Base-by-base conservation (phyloP, 2,888 invertebrate genomes). In the Serrognathus titanus region DNA sequence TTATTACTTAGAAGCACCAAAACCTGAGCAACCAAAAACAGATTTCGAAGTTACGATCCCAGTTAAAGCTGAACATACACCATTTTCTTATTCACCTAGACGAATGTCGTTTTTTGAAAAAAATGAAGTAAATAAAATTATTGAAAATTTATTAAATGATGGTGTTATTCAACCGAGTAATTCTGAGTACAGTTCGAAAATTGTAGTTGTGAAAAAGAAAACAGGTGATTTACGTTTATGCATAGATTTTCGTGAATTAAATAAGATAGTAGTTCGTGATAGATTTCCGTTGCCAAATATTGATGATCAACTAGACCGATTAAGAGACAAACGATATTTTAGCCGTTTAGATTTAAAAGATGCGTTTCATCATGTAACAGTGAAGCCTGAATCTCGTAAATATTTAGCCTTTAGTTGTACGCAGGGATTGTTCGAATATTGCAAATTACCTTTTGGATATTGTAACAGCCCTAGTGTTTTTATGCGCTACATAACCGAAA, bases 351-450 rank as follows among this genome's bases (percentile, higher is more conserved):
- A 74, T 53, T 48, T 71, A 2, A 68, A 70, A 1, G 62, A 61
- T 38, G 73, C 71, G 0, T 75, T 70, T 48, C 66, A 69, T 47
- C 71, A 75, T 51, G 70, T 74, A 3, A 65, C 65, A 9, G 57
- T 74, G 40, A 53, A 63, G 9, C 49, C 53, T 20, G 53, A 61
- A 5, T 64, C 67, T 24, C 62, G 63, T 13, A 48, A 49, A 47
- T 73, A 71, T 62, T 73, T 71, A 0, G 69, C 71, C 1, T 71
- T 72, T 52, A 62, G 53, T 3, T 58, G 61, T 5, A 64, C 66
- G 39, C 57, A 65, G 38, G 67, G 68, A 7, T 68, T 69, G 46
- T 63, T 64, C 13, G 66, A 70, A 56, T 71, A 58, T 43, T 46
- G 48, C 3, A 41, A 66, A 40, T 66, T 71, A 66, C 66, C 64